A percentile compares a stretch with the other conserved stretches of the same genome.
Conservation (phyloP, 2,888 invertebrate genomes). For the Drosophila dives region DNA sequence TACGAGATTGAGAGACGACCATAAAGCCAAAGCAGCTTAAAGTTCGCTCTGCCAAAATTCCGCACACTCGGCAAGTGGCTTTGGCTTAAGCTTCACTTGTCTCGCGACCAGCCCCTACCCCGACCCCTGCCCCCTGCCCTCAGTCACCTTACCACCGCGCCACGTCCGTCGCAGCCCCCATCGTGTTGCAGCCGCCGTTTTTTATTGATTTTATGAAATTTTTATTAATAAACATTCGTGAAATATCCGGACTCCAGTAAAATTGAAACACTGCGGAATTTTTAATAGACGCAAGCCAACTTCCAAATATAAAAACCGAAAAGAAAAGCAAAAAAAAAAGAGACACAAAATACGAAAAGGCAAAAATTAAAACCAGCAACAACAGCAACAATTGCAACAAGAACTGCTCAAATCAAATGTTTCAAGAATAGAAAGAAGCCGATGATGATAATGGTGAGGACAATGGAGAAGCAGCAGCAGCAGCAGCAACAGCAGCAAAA, state of each 20-base stretch:
- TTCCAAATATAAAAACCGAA: slow-evolving; percentile 13
- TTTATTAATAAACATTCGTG: slow-evolving; percentile 81
- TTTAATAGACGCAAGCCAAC: slow-evolving; percentile 61
- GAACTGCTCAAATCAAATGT: slow-evolving; percentile 61
- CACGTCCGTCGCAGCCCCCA: background rate
- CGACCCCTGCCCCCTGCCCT: background rate
- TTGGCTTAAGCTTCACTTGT: slow-evolving; percentile 10
- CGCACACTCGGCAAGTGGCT: slow-evolving; percentile 16
- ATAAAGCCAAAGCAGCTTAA: slow-evolving; percentile 45
- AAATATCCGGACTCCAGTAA: slow-evolving; percentile 60
- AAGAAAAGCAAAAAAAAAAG: slow-evolving; percentile 5
- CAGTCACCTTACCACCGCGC: too few relatives aligned
- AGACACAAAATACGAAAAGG: background rate
- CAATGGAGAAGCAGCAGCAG: slow-evolving; percentile 1
- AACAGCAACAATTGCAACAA: slow-evolving; percentile 18
- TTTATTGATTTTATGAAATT: slow-evolving; percentile 73
- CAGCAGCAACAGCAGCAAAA: slow-evolving; percentile 34
- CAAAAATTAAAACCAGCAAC: slow-evolving; percentile 12
- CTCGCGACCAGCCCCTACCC: background rate
- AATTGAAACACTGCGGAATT: slow-evolving; percentile 65
- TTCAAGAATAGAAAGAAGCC: slow-evolving; percentile 17
- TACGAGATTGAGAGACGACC: slow-evolving; percentile 46
- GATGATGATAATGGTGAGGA: background rate
- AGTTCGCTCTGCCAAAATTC: slow-evolving; percentile 24
- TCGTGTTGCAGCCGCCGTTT: slow-evolving; percentile 35